Evolutionary conservation across 2,888 invertebrate genomes (phyloP).

Genomic region (Schrankia costaestrigalis): DNA sequence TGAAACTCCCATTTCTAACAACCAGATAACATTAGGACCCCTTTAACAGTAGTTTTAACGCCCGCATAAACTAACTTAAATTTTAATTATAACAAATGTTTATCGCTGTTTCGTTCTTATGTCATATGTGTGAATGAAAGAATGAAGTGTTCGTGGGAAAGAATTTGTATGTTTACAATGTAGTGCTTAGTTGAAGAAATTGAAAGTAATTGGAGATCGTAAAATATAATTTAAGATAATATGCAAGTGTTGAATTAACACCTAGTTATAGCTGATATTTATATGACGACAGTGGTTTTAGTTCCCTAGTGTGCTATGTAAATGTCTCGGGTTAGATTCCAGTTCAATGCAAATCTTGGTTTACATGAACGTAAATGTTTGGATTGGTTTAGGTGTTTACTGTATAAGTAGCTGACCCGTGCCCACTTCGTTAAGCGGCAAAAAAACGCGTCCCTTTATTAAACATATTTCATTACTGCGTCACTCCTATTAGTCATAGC

Average conservation of each 20-base stretch:
- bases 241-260: too few species aligned
- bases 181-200: slow-evolving; percentile 19
- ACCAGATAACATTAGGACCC: slow-evolving; percentile 7
- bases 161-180: slow-evolving; percentile 22
- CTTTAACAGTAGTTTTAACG: slow-evolving; percentile 17
- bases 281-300: background rate
- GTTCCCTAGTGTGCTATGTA: background rate
- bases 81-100: slow-evolving; percentile 33
- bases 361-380: too few species aligned
- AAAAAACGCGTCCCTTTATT: too few species aligned
- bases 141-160: slow-evolving; percentile 29
- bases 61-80: slow-evolving; percentile 34
- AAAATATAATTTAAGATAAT: too few species aligned
- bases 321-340: background rate
- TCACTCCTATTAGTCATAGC: too few species aligned
- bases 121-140: slow-evolving; percentile 13
- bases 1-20: slow-evolving; percentile 1
- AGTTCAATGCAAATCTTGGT: too few species aligned
- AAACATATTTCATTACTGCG: too few species aligned
- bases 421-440: too few species aligned
- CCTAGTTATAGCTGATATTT: too few species aligned
- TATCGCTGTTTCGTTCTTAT: slow-evolving; percentile 13
- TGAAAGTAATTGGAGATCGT: slow-evolving; percentile 24
- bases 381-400: too few species aligned
- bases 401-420: too few species aligned